A percentile compares a stretch with the other conserved stretches of the same genome.
phyloP scores from a whole-genome alignment of 2,113 vertebrate species.

The Actenoides lindsayi region DNA sequence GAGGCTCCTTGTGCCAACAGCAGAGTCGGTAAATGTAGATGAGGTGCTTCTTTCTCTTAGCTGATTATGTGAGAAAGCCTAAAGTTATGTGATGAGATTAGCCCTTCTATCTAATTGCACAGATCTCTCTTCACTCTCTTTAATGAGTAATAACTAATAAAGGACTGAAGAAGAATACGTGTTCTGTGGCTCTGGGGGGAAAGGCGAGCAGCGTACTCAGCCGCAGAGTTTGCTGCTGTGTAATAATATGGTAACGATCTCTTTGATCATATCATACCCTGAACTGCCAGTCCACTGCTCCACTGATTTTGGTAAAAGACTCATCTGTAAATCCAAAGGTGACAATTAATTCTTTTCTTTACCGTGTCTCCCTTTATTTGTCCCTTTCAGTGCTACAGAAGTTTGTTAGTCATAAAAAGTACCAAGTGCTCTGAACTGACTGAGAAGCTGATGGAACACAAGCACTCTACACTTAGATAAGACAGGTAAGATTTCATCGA shows the following conservation, averaged over 20 bases:
- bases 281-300: background rate
- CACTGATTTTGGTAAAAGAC: background rate
- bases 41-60: background rate
- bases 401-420: background rate
- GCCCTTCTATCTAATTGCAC: background rate
- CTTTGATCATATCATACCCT: background rate
- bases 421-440: background rate
- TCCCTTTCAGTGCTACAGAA: background rate
- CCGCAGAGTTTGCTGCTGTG: background rate
- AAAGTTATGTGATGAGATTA: background rate
- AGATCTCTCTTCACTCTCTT: background rate
- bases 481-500: background rate
- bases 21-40: background rate
- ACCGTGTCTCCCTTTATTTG: background rate
- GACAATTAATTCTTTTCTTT: background rate
- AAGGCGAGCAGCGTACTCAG: rapidly evolving
- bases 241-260: background rate
- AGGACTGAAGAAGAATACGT: background rate
- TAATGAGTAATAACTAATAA: background rate
- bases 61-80: background rate
- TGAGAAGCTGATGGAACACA: background rate
- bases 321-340: background rate
- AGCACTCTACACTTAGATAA: background rate
- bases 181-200: background rate
- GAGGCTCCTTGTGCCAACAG: background rate